These are phyloP conservation scores for Lamellibrachia satsuma DNA, from an alignment of 2,888 invertebrate species.

Conservation along the genomic window DNA sequence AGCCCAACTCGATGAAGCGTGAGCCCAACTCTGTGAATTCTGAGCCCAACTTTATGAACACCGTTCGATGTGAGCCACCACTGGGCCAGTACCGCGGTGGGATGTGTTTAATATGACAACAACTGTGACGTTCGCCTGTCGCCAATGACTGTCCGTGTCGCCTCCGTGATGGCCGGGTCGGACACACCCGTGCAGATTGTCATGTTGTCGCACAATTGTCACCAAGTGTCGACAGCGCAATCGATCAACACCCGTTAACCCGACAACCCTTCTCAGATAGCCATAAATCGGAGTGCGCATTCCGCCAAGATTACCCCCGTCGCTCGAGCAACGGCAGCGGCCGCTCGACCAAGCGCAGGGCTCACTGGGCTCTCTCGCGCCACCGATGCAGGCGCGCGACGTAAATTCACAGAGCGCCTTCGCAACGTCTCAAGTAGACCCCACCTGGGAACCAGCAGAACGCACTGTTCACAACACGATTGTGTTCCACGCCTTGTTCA, in stretches of 20 bases:
- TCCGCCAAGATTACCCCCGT: background rate
- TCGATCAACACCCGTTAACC: background rate
- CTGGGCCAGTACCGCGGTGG: background rate
- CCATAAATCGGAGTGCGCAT: conserved; percentile 1
- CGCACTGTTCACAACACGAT: background rate
- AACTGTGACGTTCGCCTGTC: conserved; percentile 1
- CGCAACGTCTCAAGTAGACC: background rate
- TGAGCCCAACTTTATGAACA: too few species aligned
- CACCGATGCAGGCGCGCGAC: background rate
- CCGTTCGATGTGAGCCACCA: too few species aligned
- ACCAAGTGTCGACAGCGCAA: background rate
- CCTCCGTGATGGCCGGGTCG: background rate
- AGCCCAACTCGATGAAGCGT: too few species aligned
- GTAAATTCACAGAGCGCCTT: background rate
- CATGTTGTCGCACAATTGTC: background rate
- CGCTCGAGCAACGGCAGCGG: background rate
- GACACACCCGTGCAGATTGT: conserved; percentile 17
- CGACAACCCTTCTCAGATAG: background rate
- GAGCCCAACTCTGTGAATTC: too few species aligned
- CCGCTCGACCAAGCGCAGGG: background rate
- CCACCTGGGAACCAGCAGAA: background rate
- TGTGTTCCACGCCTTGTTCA: background rate
- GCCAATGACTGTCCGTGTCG: background rate
- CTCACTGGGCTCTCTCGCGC: background rate
- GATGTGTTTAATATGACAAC: background rate